phyloP scores from a whole-genome alignment of 1,140 invertebrate genomes.

The Papilio glaucus region DNA sequence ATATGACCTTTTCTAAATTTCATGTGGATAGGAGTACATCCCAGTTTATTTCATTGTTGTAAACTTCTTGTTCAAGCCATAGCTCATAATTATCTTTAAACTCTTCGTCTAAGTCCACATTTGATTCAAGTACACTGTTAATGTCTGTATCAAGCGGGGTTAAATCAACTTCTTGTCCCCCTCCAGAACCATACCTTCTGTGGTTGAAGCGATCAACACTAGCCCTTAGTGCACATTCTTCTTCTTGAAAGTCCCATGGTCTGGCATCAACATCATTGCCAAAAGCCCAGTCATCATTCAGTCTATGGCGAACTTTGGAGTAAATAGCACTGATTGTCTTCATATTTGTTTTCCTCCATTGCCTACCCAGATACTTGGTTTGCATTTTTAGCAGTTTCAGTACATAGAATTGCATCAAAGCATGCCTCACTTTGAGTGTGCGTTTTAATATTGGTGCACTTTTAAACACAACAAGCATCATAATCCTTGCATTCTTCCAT shows the following conservation, averaged over 20 bases:
- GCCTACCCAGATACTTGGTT: conserved; percentile 98
- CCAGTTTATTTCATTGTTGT: conserved; percentile 92
- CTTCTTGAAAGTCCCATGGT: conserved; percentile 99
- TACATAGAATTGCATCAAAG: conserved; percentile 99
- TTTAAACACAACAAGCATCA: conserved; percentile 99
- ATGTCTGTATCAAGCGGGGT: conserved; percentile 94
- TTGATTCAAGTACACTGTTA: conserved; percentile 91
- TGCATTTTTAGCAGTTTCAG: conserved; percentile 99
- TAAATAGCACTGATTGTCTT: conserved; percentile 99
- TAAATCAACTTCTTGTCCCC: conserved; percentile 86
- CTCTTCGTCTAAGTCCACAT: conserved; percentile 94
- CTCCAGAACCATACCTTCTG: conserved; percentile 89
- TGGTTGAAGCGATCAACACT: conserved; percentile 98
- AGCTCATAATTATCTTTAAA: conserved; percentile 98
- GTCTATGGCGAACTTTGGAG: conserved; percentile 95
- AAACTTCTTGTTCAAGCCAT: conserved; percentile 99
- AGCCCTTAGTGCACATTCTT: conserved; percentile 96
- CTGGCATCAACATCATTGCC: conserved; percentile 99
- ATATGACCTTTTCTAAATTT: conserved; percentile 40
- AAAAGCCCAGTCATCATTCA: conserved; percentile 99
- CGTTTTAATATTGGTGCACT: conserved; percentile 99
- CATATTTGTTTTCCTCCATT: conserved; percentile 99
- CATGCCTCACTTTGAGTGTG: conserved; percentile 97
- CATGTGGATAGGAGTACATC: conserved; percentile 81
- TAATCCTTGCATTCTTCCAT: conserved; percentile 99